Conservation (phyloP, 2,113 vertebrate species). For the Callorhinus ursinus region DNA sequence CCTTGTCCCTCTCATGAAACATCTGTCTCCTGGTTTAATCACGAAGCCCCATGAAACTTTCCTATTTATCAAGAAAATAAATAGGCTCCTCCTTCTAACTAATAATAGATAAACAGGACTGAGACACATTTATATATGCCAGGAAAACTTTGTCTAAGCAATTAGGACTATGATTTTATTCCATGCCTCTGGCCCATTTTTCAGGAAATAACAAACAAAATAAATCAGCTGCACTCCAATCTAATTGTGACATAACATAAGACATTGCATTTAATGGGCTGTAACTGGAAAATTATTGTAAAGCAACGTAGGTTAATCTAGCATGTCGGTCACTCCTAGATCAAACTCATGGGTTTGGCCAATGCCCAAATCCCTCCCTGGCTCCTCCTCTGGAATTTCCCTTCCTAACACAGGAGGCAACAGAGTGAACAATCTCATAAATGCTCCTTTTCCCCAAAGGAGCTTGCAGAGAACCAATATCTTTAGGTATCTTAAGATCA, state of each 20-base stretch:
- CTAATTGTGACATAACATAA: conserved; percentile 58
- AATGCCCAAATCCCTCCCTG: not conserved
- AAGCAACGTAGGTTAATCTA: conserved; percentile 68
- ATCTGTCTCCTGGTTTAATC: conserved; percentile 79
- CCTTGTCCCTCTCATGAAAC: conserved; percentile 61
- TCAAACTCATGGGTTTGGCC: not conserved
- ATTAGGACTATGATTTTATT: conserved; percentile 51
- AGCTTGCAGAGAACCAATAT: not conserved
- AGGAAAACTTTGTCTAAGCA: conserved; percentile 65
- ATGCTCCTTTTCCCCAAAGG: conserved; percentile 3
- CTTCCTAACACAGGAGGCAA: not conserved
- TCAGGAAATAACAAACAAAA: conserved; percentile 69
- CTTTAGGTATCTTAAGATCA: not conserved
- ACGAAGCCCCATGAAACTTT: conserved; percentile 50
- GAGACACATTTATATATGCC: conserved; percentile 64
- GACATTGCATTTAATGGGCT: conserved; percentile 68
- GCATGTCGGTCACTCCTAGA: conserved; percentile 58
- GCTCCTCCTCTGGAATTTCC: conserved; percentile 21
- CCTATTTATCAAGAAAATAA: conserved; percentile 74
- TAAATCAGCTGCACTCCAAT: conserved; percentile 59
- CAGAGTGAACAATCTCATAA: not conserved
- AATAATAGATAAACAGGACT: conserved; percentile 59
- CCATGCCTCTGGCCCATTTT: conserved; percentile 44
- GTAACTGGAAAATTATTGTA: conserved; percentile 67
- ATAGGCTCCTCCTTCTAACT: conserved; percentile 69